phyloP scores from a whole-genome alignment of 2,888 invertebrate genomes.

The Thecocarcelia acutangulata region DNA sequence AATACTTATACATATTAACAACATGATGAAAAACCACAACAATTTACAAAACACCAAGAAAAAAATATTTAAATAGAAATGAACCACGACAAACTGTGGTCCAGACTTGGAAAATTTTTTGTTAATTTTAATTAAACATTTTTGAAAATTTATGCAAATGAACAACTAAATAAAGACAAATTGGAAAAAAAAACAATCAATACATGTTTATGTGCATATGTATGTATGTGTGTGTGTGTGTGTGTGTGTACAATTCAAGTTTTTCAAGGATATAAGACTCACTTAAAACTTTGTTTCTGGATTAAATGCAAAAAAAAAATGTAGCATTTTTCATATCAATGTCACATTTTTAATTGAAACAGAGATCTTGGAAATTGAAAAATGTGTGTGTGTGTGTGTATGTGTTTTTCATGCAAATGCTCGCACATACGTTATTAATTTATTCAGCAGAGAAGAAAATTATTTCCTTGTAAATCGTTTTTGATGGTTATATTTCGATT shows the following conservation, averaged over 20 bases:
- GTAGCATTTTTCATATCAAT: slow-evolving; percentile 8
- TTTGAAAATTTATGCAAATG: slow-evolving; percentile 40
- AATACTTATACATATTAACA: slow-evolving; percentile 33
- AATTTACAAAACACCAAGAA: slow-evolving; percentile 55
- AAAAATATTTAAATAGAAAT: slow-evolving; percentile 44
- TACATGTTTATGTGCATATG: not conserved
- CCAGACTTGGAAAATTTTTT: slow-evolving; percentile 61
- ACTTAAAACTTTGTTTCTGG: not conserved
- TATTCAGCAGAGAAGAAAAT: slow-evolving; percentile 34
- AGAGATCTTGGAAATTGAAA: slow-evolving; percentile 35
- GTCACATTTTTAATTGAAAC: slow-evolving; percentile 44
- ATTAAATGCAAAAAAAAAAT: not conserved
- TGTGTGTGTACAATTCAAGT: not conserved
- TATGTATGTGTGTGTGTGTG: not conserved
- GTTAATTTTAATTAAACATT: slow-evolving; percentile 62
- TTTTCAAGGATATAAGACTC: no score
- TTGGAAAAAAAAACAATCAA: not conserved
- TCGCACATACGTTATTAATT: slow-evolving; percentile 16
- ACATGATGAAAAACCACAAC: slow-evolving; percentile 49
- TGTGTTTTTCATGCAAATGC: no score
- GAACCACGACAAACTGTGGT: slow-evolving; percentile 63
- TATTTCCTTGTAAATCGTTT: slow-evolving; percentile 49
- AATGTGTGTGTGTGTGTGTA: slow-evolving; percentile 8
- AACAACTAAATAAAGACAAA: slow-evolving; percentile 3
- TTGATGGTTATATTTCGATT: slow-evolving; percentile 60